phyloP scores from a whole-genome alignment of 2,888 invertebrate species.

The Caenorhabditis plicata region DNA sequence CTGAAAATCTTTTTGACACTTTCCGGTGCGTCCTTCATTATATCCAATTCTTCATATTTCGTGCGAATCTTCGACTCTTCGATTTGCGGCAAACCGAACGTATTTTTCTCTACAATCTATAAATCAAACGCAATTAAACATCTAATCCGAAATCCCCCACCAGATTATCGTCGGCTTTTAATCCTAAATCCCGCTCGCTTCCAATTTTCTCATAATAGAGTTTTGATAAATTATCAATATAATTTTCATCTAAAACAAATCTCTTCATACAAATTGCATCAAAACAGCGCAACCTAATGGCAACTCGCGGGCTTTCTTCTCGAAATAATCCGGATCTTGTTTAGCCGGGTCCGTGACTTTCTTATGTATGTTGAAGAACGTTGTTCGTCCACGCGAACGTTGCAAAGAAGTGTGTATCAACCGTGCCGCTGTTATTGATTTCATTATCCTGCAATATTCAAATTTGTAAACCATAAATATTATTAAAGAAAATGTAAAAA shows the following conservation, averaged over 20 bases:
- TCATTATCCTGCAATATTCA: too few species aligned
- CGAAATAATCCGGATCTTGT: conserved; percentile 62
- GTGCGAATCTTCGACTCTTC: conserved; percentile 47
- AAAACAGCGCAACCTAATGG: conserved; percentile 50
- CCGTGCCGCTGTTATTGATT: too few species aligned
- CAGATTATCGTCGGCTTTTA: conserved; percentile 58
- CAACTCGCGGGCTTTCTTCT: conserved; percentile 54
- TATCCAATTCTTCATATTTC: conserved; percentile 53
- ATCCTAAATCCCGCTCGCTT: conserved; percentile 57
- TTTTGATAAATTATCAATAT: conserved; percentile 56
- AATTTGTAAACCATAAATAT: too few species aligned
- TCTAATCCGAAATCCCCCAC: conserved; percentile 8
- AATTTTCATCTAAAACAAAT: conserved; percentile 54
- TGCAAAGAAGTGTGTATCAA: conserved; percentile 21
- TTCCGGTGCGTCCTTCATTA: conserved; percentile 53
- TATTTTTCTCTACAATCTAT: conserved; percentile 42
- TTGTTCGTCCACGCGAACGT: conserved; percentile 29
- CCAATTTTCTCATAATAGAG: conserved; percentile 61
- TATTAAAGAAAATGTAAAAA: too few species aligned
- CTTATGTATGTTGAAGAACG: conserved; percentile 58
- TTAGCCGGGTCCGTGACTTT: conserved; percentile 61
- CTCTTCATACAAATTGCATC: neutral
- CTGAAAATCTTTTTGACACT: conserved; percentile 57
- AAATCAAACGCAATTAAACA: conserved; percentile 19
- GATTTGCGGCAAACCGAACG: conserved; percentile 57